phyloP scores from a whole-genome alignment of 2,888 invertebrate species.

The Drosophila silvestris region DNA sequence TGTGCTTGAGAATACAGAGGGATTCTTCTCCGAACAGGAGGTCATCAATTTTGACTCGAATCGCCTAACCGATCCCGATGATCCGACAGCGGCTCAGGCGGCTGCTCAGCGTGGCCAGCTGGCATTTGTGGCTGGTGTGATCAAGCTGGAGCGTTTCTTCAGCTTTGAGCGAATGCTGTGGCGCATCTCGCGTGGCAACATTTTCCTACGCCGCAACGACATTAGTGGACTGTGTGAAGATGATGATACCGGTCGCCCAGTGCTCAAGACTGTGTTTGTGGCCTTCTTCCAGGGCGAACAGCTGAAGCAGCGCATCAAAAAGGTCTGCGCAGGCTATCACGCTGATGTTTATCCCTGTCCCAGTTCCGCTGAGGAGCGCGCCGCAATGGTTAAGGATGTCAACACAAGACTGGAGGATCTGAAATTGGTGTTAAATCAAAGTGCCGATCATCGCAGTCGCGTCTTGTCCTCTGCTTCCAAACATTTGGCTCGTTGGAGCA shows the following conservation, averaged over 20 bases:
- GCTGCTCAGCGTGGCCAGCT: conserved; percentile 83
- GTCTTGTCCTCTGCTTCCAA: conserved; percentile 92
- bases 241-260: conserved; percentile 89
- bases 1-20: conserved; percentile 95
- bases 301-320: conserved; percentile 93
- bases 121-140: conserved; percentile 94
- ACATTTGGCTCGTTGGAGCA: conserved; percentile 92
- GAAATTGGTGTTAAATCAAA: conserved; percentile 91
- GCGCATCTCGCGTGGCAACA: conserved; percentile 94
- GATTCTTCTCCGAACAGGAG: conserved; percentile 83
- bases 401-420: conserved; percentile 93
- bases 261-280: conserved; percentile 93
- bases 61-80: conserved; percentile 91
- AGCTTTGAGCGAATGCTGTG: conserved; percentile 95
- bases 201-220: conserved; percentile 92
- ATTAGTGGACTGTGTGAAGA: conserved; percentile 91
- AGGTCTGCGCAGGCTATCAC: conserved; percentile 94
- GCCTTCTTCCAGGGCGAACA: conserved; percentile 94
- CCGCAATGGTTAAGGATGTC: conserved; percentile 93
- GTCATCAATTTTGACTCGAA: conserved; percentile 81
- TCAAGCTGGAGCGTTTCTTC: conserved; percentile 92
- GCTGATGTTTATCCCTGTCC: conserved; percentile 95
- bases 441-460: conserved; percentile 93
- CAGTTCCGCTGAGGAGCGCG: conserved; percentile 90
- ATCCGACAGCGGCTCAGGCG: conserved; percentile 82